Percentiles rank a stretch among this genome's conserved stretches.
These are phyloP conservation scores for Murina feae DNA, from an alignment of 2,113 vertebrate genomes.

Conservation along the genomic window DNA sequence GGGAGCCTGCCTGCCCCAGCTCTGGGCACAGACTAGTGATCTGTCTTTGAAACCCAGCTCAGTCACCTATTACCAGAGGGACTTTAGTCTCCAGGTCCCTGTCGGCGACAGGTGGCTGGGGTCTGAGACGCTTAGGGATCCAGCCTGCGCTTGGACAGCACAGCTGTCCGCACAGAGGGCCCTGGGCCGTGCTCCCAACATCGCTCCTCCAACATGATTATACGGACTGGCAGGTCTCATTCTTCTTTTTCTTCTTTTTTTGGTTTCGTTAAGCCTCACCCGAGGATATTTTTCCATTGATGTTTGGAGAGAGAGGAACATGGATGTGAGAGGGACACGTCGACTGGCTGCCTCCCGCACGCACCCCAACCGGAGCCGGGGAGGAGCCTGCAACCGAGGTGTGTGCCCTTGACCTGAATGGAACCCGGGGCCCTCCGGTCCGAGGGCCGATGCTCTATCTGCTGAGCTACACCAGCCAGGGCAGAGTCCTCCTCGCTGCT, in stretches of 20 bases:
- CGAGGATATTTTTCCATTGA: no score
- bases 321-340: no score
- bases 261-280: no score
- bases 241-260: neutral
- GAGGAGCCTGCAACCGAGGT: no score
- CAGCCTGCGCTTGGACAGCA: neutral
- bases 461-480: no score
- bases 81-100: rapidly evolving
- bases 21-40: rapidly evolving
- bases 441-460: no score
- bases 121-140: neutral
- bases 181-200: rapidly evolving
- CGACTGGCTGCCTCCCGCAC: no score
- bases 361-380: no score
- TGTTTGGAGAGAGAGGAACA: no score
- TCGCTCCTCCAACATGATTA: rapidly evolving
- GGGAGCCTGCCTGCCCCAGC: neutral
- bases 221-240: neutral
- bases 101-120: rapidly evolving
- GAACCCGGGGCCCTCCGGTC: no score
- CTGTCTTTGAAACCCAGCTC: rapidly evolving
- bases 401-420: no score
- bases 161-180: neutral
- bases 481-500: neutral
- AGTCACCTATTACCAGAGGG: rapidly evolving